Conservation (phyloP, 2,888 invertebrate species). For the Apoda limacodes region DNA sequence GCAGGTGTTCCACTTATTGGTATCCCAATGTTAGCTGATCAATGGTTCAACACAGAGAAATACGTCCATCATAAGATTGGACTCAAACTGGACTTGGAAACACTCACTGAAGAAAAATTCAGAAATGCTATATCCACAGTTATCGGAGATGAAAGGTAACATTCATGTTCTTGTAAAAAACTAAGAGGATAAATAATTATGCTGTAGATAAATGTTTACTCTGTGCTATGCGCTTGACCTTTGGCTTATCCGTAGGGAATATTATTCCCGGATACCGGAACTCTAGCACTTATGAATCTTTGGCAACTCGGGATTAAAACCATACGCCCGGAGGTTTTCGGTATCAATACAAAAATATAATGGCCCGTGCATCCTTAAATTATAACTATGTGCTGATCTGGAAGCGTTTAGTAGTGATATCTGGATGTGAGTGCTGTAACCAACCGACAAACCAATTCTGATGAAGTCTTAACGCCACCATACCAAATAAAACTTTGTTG, state of each 20-base stretch:
- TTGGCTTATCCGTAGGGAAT: slow-evolving; percentile 21
- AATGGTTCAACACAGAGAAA: slow-evolving; percentile 38
- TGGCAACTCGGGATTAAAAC: no score
- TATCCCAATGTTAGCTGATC: slow-evolving; percentile 47
- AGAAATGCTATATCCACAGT: slow-evolving; percentile 23
- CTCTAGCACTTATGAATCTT: no score
- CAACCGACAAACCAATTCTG: no score
- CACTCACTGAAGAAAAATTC: slow-evolving; percentile 26
- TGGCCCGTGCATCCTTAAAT: no score
- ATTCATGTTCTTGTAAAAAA: slow-evolving; percentile 3
- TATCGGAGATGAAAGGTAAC: slow-evolving; percentile 24
- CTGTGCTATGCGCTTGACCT: slow-evolving; percentile 17
- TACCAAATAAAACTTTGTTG: no score
- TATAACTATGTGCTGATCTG: no score
- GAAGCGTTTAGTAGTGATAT: no score
- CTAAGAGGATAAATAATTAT: background rate
- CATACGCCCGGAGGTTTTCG: no score
- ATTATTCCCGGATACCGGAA: no score
- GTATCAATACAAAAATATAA: no score
- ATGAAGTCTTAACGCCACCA: no score
- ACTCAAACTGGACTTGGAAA: slow-evolving; percentile 27
- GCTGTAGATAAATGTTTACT: slow-evolving; percentile 11
- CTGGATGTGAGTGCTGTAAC: no score
- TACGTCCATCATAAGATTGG: slow-evolving; percentile 33
- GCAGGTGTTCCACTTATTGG: slow-evolving; percentile 43